Base-by-base conservation (phyloP, 1,140 invertebrate genomes). In the Cydia splendana region DNA sequence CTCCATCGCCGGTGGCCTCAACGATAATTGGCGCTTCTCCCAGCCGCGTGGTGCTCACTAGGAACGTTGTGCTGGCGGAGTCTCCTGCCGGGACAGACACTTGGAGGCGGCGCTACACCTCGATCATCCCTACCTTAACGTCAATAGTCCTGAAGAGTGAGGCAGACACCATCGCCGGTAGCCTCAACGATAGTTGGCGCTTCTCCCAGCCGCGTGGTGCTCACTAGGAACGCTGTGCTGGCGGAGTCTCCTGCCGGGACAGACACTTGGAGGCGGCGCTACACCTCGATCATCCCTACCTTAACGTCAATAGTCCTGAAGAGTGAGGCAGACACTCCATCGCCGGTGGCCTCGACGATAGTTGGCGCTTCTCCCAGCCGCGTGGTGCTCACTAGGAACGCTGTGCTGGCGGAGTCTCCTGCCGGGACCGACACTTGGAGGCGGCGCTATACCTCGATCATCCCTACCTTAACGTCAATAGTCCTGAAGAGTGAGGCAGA, bases 211-310 rank as follows among this genome's bases (percentile, higher is more conserved):
- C 88, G 88, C 57, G 82, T 86, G 1, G 86, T 85, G 5, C 84
- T 87, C 45, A 94, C 87, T 45, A 93, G 84, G 85, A 94, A 94
- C n/a, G 92, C 92, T 0, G 88, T 91, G 75, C 91, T 93, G 20
- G 82, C 86, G 1, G 86, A 81, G 5, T 88, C 87, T 1, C 86
- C 85, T 1, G 90, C 88, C 5, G 90, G 86, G 18, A 93, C 85
- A 3, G 75, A 76, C 76, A 94, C 79, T n/a, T 87, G 84, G n/a
- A 85, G 76, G 15, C 91, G 87, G 28, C 87, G 87, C 87, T 87
- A 93, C 75, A 90, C 78, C 75, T 94, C 93, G 79, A 93, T 90
- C 78, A n/a, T 38, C 34, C 34, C 34, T 38, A 38, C 34, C 4
- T 88, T 86, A 34, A 93, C 89, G 51, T 89, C 81, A 20, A 93